Evolutionary conservation across 2,888 invertebrate genomes (phyloP).

Genomic region (Romanomermis culicivorax): DNA sequence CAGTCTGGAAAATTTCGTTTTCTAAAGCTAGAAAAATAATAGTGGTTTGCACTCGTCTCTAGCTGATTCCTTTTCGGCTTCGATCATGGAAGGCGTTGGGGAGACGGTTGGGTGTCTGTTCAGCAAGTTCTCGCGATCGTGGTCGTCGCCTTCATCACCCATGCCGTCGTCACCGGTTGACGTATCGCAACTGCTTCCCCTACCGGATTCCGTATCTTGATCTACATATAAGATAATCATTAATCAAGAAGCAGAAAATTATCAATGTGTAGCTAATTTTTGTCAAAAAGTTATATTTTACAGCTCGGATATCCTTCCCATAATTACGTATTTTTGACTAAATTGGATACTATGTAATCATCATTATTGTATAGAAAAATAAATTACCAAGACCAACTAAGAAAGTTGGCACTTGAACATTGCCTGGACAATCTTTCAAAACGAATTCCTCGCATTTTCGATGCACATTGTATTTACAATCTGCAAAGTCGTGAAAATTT

Average conservation of each 20-base stretch:
- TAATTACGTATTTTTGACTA: too few relatives aligned
- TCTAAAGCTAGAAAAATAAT: too few relatives aligned
- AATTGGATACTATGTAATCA: too few relatives aligned
- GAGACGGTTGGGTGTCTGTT: not conserved
- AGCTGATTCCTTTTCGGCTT: not conserved
- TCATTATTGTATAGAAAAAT: too few relatives aligned
- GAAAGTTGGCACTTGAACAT: conserved; percentile 9
- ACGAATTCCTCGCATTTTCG: conserved; percentile 48
- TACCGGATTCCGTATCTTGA: not conserved
- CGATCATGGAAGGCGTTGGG: not conserved
- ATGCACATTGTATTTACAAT: conserved; percentile 87
- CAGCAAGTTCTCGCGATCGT: not conserved
- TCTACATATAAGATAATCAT: not conserved
- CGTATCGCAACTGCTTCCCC: not conserved
- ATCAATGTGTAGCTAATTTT: too few relatives aligned
- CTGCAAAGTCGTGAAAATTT: conserved; percentile 18
- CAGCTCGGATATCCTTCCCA: too few relatives aligned
- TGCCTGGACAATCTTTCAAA: conserved; percentile 26
- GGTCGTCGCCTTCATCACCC: not conserved
- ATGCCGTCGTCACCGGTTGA: not conserved
- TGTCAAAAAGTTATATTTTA: too few relatives aligned
- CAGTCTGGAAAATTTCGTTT: too few relatives aligned
- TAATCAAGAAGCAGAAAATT: too few relatives aligned
- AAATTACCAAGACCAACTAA: conserved; percentile 8
- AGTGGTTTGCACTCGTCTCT: not conserved